Percentiles rank a stretch among this genome's conserved stretches.
phyloP scores from a whole-genome alignment of 2,113 vertebrate species.

The Cepphus grylle region DNA sequence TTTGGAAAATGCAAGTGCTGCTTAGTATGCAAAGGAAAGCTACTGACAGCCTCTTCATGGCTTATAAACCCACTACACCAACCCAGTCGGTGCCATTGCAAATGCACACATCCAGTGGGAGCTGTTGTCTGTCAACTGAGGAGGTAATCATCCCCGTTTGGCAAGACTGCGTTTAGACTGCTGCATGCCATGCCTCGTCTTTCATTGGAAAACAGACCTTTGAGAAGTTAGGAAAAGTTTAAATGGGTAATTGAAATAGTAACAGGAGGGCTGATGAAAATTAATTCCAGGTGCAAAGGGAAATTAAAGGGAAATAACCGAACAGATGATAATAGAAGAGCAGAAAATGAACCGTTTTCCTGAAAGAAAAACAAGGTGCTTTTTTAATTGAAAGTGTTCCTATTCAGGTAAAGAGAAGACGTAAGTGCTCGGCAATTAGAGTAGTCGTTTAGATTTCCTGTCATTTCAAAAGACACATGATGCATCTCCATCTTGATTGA shows the following conservation, averaged over 20 bases:
- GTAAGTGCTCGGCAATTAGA: background rate
- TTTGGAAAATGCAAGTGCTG: background rate
- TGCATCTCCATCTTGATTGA: background rate
- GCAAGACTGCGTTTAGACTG: background rate
- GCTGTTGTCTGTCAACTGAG: background rate
- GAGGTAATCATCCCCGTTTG: background rate
- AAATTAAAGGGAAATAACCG: conserved; percentile 38
- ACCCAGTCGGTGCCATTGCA: background rate
- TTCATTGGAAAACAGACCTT: background rate
- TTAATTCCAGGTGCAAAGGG: conserved; percentile 44
- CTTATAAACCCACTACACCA: background rate
- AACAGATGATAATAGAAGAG: conserved; percentile 16
- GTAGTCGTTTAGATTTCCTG: background rate
- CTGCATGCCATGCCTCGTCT: background rate
- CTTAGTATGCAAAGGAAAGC: background rate
- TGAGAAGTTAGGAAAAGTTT: conserved; percentile 12
- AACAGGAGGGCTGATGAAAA: conserved; percentile 5
- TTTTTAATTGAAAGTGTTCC: conserved; percentile 25
- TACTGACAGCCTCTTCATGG: background rate
- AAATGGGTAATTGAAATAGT: conserved; percentile 25
- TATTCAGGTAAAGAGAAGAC: background rate
- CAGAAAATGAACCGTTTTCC: background rate
- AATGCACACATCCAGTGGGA: background rate
- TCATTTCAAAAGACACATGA: background rate
- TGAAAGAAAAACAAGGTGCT: background rate